Conservation (phyloP, 2,888 invertebrate genomes). For the Epistrophe eligans region DNA sequence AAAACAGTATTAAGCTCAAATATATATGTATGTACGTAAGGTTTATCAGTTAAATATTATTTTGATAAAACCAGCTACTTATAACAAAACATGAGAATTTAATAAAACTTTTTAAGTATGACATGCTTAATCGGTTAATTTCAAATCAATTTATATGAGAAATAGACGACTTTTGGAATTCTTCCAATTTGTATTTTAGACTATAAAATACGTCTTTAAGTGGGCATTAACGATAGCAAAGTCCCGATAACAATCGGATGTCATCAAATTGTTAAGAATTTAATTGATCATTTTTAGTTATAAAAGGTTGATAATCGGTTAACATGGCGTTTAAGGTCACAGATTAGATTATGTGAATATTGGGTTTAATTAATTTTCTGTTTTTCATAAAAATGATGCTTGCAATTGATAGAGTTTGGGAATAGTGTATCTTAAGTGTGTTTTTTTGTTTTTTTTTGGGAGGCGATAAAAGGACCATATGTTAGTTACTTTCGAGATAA, state of each 20-base stretch:
- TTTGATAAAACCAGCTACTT: constrained; percentile 4
- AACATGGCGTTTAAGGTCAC: constrained; percentile 23
- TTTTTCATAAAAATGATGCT: not conserved
- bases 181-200: not conserved
- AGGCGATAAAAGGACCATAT: not conserved
- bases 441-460: not conserved
- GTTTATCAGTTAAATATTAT: constrained; percentile 10
- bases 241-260: constrained; percentile 24
- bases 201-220: constrained; percentile 35
- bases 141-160: constrained; percentile 13
- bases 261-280: constrained; percentile 23
- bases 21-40: not conserved
- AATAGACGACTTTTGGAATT: constrained; percentile 1
- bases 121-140: constrained; percentile 21
- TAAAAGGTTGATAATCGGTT: not conserved
- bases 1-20: constrained; percentile 2
- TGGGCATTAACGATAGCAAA: constrained; percentile 13
- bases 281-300: not conserved
- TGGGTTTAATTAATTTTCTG: not conserved
- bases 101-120: constrained; percentile 14
- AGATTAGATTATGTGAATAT: constrained; percentile 14
- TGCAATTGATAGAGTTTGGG: not conserved
- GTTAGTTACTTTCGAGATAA: no score
- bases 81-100: not conserved
- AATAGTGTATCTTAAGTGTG: not conserved